Base-by-base conservation (phyloP, 2,888 invertebrate species). In the Phyllotreta striolata region DNA sequence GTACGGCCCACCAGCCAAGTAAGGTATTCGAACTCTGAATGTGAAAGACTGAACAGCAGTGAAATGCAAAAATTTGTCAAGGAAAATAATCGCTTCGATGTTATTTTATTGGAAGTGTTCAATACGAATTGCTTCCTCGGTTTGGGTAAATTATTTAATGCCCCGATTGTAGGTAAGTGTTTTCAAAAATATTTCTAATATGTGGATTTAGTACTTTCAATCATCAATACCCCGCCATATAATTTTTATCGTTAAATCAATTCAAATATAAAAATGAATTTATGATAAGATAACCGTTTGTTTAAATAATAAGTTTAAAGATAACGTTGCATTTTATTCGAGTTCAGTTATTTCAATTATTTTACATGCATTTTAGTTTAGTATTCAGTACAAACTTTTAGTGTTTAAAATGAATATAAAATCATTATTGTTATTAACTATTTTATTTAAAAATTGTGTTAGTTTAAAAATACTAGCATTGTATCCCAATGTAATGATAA, bases 51-150 rank as follows among this genome's bases (percentile, higher is more conserved):
- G 6, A 13, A 64, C 12, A 81, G 83, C 3, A 73, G 78, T 12
- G 78, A 79, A 0, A 64, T 84, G 35, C 77, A 79, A 9, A 71
- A 78, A 63, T 77, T 84, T 24, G 63, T 84, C 4, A 79, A 80
- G 46, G 73, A 75, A 1, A 82, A 83, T 67, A 78, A 79, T 0
- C 84, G 84, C 55, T 90, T 86, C 72, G 91, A 92, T 77, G 76
- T 91, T 0, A 83, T 90, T 6, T 77, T 91, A 0, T 80, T 86
- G 54, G 91, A 91, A 78, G 85, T 85, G 63, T 91, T 91, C 73
- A 89, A 89, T 69, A 85, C 85, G 62, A 89, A 91, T 73, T 90
- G 91, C 74, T 86, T 86, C 77, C 78, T 89, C 66, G 88, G 86
- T 1, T 77, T 91, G 24, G 87, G 86, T 0, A 82, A 89, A 73